Evolutionary conservation across 2,888 invertebrate species (phyloP).

Genomic region (Cyrtodaria siliqua): DNA sequence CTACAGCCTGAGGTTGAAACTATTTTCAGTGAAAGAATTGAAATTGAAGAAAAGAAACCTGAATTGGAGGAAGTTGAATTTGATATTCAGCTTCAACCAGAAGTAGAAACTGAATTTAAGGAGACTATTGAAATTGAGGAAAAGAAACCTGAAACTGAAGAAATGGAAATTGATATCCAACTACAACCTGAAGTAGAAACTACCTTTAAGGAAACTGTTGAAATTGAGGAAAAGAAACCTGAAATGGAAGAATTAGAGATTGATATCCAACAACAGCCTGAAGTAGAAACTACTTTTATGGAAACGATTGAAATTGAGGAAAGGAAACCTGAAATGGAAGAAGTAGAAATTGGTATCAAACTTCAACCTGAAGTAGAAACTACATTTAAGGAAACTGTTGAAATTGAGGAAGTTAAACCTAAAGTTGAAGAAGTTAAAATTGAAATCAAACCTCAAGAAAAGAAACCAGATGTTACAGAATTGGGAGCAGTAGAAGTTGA

Average conservation of each 20-base stretch:
- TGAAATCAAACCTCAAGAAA: conserved; percentile 2
- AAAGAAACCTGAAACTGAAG: conserved; percentile 30
- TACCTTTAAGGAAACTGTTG: conserved; percentile 25
- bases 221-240: conserved; percentile 26
- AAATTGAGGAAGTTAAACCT: neutral
- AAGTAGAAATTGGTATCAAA: conserved; percentile 14
- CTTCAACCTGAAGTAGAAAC: conserved; percentile 7
- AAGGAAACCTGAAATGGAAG: neutral
- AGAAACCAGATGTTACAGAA: too few species aligned
- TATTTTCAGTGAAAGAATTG: conserved; percentile 13
- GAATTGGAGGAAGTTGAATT: conserved; percentile 25
- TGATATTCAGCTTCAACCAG: conserved; percentile 2
- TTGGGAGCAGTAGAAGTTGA: too few species aligned
- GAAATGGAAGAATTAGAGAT: conserved; percentile 2
- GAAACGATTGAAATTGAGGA: conserved; percentile 5
- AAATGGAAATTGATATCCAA: conserved; percentile 26
- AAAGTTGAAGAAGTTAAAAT: conserved; percentile 22
- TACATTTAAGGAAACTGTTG: conserved; percentile 1
- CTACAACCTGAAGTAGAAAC: conserved; percentile 13
- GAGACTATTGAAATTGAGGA: conserved; percentile 16
- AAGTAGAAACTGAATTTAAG: neutral
- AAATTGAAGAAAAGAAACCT: neutral
- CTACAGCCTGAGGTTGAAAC: conserved; percentile 19
- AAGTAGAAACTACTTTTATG: too few species aligned
- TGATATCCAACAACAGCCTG: neutral